Conservation (phyloP, 2,797 vertebrate species). For the Euthynnus affinis region DNA sequence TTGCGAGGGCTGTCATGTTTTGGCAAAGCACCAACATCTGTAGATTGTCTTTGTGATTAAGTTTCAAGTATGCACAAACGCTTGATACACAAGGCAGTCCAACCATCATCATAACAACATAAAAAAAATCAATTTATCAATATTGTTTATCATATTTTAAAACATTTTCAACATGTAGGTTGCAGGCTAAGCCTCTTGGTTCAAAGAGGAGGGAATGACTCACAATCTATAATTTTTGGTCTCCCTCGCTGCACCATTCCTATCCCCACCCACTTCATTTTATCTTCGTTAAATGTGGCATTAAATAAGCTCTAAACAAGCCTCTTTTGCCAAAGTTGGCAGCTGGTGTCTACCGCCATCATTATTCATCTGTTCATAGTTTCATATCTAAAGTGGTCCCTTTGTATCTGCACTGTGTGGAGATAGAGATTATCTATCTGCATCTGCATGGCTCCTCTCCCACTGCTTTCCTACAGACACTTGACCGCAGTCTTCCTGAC, state of each 20-base stretch:
- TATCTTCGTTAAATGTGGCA: constrained; percentile 43
- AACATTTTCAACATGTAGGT: neutral
- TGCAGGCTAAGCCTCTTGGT: neutral
- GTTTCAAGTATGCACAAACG: constrained; percentile 7
- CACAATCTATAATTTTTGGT: constrained; percentile 34
- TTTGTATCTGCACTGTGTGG: constrained; percentile 27
- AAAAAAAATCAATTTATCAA: constrained; percentile 15
- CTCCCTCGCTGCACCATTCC: constrained; percentile 18
- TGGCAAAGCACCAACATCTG: constrained; percentile 42
- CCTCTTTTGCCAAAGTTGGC: neutral
- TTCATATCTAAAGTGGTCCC: constrained; percentile 14
- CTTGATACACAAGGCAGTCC: neutral
- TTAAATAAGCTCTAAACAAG: constrained; percentile 37
- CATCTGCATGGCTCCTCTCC: constrained; percentile 45
- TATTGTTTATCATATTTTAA: constrained; percentile 7
- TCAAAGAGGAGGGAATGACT: constrained; percentile 47
- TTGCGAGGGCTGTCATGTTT: constrained; percentile 24
- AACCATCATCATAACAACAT: constrained; percentile 2
- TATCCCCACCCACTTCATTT: constrained; percentile 31
- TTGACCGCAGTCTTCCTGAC: constrained; percentile 73
- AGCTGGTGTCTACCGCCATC: neutral
- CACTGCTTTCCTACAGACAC: constrained; percentile 55
- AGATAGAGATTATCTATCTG: constrained; percentile 27
- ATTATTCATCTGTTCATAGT: constrained; percentile 29
- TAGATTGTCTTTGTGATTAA: constrained; percentile 16